These are phyloP conservation scores for Lepidothrix coronata DNA, from an alignment of 2,113 vertebrate genomes.

Conservation along the genomic window DNA sequence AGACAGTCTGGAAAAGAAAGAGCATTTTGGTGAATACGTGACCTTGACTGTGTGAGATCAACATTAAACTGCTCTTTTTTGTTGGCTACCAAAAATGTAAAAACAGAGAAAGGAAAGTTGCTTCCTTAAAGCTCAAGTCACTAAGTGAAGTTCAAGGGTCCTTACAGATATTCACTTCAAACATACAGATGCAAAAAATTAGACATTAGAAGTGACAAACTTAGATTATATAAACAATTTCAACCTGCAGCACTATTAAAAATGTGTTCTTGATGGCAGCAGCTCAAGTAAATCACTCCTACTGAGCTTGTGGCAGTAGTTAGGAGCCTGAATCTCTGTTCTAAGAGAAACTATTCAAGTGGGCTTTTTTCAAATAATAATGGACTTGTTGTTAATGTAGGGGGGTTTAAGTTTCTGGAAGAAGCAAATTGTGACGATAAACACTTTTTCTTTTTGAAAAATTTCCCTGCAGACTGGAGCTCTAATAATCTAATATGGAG, in stretches of 20 bases:
- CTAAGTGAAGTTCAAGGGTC: neutral
- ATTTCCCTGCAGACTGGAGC: neutral
- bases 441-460: neutral
- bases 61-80: neutral
- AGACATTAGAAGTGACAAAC: neutral
- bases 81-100: neutral
- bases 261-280: neutral
- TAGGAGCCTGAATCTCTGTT: neutral
- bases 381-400: neutral
- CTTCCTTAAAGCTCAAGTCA: neutral
- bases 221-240: constrained; percentile 17
- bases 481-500: neutral
- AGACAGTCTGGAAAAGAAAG: neutral
- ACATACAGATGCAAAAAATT: neutral
- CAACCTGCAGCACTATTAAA: neutral
- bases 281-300: neutral
- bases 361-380: neutral
- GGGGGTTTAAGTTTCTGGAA: neutral
- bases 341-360: neutral
- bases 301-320: neutral
- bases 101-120: neutral
- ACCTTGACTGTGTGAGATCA: neutral
- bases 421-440: neutral
- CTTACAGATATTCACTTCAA: neutral
- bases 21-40: neutral